phyloP scores from a whole-genome alignment of 2,888 invertebrate genomes.

The Catocala fraxini region DNA sequence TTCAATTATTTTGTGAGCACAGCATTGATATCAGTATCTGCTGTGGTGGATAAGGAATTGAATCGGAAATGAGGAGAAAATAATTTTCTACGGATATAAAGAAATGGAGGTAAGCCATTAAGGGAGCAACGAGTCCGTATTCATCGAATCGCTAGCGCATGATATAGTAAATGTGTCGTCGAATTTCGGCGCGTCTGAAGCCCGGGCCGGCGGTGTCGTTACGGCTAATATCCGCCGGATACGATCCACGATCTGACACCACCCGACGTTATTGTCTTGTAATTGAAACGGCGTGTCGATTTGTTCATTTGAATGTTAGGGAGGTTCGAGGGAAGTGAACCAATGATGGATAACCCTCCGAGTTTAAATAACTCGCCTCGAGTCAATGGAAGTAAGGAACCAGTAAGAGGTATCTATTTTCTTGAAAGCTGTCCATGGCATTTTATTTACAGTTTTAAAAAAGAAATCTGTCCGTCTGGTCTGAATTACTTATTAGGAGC shows the following conservation, averaged over 20 bases:
- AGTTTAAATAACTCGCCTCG: conserved; percentile 22
- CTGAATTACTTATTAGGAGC: too few relatives aligned
- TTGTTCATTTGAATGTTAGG: conserved; percentile 66
- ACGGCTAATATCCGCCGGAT: conserved; percentile 84
- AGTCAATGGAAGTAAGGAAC: background rate
- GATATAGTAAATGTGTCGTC: conserved; percentile 81
- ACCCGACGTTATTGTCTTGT: conserved; percentile 76
- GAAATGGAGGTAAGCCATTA: conserved; percentile 20
- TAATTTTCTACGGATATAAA: conserved; percentile 40
- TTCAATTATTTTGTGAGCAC: too few relatives aligned
- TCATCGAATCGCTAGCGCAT: conserved; percentile 19
- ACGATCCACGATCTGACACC: conserved; percentile 68
- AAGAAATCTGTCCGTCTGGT: too few relatives aligned
- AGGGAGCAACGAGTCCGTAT: conserved; percentile 2
- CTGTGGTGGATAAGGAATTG: conserved; percentile 19
- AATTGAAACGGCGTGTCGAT: conserved; percentile 83
- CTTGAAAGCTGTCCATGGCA: too few relatives aligned
- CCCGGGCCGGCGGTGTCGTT: conserved; percentile 60
- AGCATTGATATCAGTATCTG: too few relatives aligned
- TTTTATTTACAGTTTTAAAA: too few relatives aligned
- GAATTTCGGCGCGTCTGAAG: conserved; percentile 77
- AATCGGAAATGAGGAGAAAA: conserved; percentile 67
- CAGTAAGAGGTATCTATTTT: too few relatives aligned
- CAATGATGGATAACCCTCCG: conserved; percentile 25
- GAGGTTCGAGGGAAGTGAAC: conserved; percentile 40